Conservation (phyloP, 2,888 invertebrate species). For the Polylopha cassiicola region DNA sequence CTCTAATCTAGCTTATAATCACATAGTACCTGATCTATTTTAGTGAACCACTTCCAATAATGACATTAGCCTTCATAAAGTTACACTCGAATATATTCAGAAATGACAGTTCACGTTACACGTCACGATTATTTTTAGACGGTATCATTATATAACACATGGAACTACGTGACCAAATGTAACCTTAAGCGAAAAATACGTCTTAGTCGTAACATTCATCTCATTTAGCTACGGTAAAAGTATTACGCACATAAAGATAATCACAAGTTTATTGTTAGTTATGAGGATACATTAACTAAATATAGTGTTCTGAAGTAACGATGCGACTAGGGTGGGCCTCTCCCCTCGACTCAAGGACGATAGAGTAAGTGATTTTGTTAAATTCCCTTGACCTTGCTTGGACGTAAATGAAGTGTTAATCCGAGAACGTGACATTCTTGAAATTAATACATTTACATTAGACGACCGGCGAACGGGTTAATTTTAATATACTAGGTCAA, state of each 20-base stretch:
- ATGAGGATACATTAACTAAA: constrained; percentile 21
- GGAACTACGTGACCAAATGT: constrained; percentile 2
- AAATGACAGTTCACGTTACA: too few species aligned
- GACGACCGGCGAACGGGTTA: too few species aligned
- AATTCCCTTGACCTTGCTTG: constrained; percentile 12
- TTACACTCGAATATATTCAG: too few species aligned
- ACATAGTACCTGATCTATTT: too few species aligned
- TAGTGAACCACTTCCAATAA: too few species aligned
- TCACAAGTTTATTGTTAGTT: constrained; percentile 22
- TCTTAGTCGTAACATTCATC: constrained; percentile 13
- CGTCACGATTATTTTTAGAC: too few species aligned
- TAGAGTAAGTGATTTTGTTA: constrained; percentile 7
- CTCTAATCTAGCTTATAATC: too few species aligned
- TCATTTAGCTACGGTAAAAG: constrained; percentile 17
- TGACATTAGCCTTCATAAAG: too few species aligned
- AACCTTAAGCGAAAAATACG: constrained; percentile 7
- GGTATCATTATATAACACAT: background rate
- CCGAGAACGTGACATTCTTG: too few species aligned
- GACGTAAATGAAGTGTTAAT: constrained; percentile 7
- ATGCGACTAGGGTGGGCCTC: constrained; percentile 10
- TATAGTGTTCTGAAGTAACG: constrained; percentile 13
- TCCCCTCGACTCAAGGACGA: constrained; percentile 10
- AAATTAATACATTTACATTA: too few species aligned
- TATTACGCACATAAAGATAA: constrained; percentile 20
- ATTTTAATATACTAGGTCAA: too few species aligned